Conservation (phyloP, 2,113 vertebrate genomes). For the Myodes glareolus region DNA sequence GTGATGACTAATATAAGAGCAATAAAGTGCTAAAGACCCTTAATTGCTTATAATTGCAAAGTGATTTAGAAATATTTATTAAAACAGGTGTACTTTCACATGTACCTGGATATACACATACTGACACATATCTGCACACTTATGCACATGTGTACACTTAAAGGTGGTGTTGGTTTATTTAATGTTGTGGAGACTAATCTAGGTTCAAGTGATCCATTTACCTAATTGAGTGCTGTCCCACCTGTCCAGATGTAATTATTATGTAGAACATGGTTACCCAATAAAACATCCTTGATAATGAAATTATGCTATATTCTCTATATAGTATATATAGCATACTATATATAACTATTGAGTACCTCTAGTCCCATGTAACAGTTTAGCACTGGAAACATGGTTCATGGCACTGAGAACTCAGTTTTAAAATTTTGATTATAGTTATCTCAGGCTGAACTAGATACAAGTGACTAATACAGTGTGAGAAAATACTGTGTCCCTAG, state of each 20-base stretch:
- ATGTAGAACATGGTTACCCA: not conserved
- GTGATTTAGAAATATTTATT: not conserved
- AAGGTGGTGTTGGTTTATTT: not conserved
- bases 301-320: not conserved
- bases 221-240: not conserved
- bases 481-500: not conserved
- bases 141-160: not conserved
- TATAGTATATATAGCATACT: not conserved
- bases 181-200: not conserved
- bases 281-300: not conserved
- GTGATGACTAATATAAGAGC: not conserved
- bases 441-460: conserved; percentile 26
- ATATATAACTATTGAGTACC: not conserved
- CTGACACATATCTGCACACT: not conserved
- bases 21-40: not conserved
- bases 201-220: not conserved
- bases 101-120: fast-evolving
- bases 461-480: not conserved
- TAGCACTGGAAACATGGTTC: conserved; percentile 6
- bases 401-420: not conserved
- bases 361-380: not conserved
- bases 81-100: not conserved
- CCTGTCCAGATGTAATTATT: not conserved
- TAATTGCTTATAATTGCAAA: not conserved
- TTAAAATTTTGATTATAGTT: conserved; percentile 25